phyloP scores from a whole-genome alignment of 2,797 vertebrate genomes.

The Liparis tanakae region DNA sequence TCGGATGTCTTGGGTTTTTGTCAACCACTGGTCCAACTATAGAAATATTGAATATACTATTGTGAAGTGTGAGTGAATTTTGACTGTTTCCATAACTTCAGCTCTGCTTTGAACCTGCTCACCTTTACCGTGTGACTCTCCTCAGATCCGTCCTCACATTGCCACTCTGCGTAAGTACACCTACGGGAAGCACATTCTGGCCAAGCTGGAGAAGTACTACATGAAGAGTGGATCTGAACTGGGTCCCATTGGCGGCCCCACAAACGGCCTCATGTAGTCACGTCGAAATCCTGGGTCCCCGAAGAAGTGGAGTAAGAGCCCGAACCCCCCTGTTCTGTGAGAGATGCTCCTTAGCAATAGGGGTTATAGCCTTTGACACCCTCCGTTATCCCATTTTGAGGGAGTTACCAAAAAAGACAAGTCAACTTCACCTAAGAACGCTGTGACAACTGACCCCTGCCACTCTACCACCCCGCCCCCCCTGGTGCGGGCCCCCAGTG shows the following conservation, averaged over 20 bases:
- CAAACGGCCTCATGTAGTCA: slow-evolving; percentile 93
- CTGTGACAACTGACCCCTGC: slow-evolving; percentile 78
- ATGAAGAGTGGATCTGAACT: slow-evolving; percentile 97
- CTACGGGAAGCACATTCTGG: slow-evolving; percentile 98
- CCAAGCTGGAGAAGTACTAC: slow-evolving; percentile 98
- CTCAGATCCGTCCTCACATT: slow-evolving; percentile 96
- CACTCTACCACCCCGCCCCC: slow-evolving; percentile 67
- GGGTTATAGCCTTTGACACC: slow-evolving; percentile 63
- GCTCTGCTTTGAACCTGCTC: neutral
- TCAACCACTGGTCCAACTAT: neutral
- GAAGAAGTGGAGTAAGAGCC: slow-evolving; percentile 48
- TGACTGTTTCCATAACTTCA: too few relatives aligned
- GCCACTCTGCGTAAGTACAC: slow-evolving; percentile 98
- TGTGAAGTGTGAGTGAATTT: neutral
- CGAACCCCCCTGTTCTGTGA: slow-evolving; percentile 61
- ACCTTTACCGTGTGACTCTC: neutral
- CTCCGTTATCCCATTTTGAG: slow-evolving; percentile 60
- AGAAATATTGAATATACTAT: neutral
- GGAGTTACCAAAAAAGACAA: slow-evolving; percentile 76
- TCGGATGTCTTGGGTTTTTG: neutral
- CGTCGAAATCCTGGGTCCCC: slow-evolving; percentile 31
- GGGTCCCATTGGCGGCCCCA: slow-evolving; percentile 94
- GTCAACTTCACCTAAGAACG: slow-evolving; percentile 77
- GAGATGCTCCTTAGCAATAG: slow-evolving; percentile 72
- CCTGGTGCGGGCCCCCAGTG: slow-evolving; percentile 50